A percentile compares a stretch with the other conserved stretches of the same genome.
phyloP scores from a whole-genome alignment of 2,113 vertebrate genomes.

The Myodes glareolus region DNA sequence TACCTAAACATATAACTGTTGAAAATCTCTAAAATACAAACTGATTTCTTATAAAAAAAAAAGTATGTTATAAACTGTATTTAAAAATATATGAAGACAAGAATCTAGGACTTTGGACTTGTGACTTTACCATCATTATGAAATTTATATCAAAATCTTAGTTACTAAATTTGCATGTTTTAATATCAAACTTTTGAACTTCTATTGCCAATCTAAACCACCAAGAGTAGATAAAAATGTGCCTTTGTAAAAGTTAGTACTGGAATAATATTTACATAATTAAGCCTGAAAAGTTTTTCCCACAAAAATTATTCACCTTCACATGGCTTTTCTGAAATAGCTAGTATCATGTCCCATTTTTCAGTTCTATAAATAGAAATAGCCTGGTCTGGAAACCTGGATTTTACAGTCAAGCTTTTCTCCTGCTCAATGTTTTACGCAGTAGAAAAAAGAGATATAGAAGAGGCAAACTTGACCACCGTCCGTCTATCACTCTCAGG shows the following conservation, averaged over 20 bases:
- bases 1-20: slow-evolving; percentile 23
- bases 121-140: neutral
- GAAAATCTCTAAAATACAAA: slow-evolving; percentile 22
- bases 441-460: slow-evolving; percentile 44
- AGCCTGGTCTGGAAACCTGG: slow-evolving; percentile 70
- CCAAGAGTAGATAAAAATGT: slow-evolving; percentile 8
- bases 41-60: neutral
- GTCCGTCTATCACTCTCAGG: neutral
- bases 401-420: slow-evolving; percentile 59
- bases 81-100: neutral
- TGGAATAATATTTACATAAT: slow-evolving; percentile 45
- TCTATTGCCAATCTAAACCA: neutral
- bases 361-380: slow-evolving; percentile 69
- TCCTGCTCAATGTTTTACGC: slow-evolving; percentile 48
- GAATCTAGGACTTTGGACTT: neutral
- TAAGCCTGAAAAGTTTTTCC: slow-evolving; percentile 49
- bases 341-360: slow-evolving; percentile 67
- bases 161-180: neutral
- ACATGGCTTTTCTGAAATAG: slow-evolving; percentile 53
- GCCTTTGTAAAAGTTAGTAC: slow-evolving; percentile 7
- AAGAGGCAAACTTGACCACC: neutral
- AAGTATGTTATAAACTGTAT: neutral
- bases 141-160: neutral
- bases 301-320: slow-evolving; percentile 63
- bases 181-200: slow-evolving; percentile 25